Evolutionary conservation across 2,797 vertebrate genomes (phyloP), one percentile per base, ranked within the genome.

Genomic region (Hemibagrus guttatus): DNA sequence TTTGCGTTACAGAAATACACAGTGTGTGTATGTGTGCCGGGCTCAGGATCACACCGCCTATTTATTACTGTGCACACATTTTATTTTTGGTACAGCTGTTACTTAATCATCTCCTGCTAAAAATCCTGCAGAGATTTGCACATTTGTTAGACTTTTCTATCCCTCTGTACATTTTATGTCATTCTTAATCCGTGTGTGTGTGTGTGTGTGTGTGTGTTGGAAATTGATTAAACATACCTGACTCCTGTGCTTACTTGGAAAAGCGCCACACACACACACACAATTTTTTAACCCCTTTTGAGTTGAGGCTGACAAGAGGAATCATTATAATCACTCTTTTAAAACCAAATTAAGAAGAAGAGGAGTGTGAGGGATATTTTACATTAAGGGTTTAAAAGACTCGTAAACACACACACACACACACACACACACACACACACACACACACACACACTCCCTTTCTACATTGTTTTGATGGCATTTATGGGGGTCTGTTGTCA

Each of bases 21-120:
- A 64, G 11, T 9, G 64, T 39, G 17, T 69, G 21, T 49, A 11
- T 3, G 59, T 12, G 58, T 16, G 79, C 1, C 16, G 79, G 59
- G 61, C 39, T 64, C 26, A 2, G 59, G 80, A 81, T 81, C 80
- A 66, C 80, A 46, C 79, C 23, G 79, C 39, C 59, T 81, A 81
- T 81, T 81, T 81, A 81, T 81, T 81, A 26, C 80, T 52, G 61
- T 49, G 80, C 59, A 64, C 59, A 81, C 80, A 13, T 66, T 81
- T 81, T 81, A 81, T 81, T 66, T 81, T 81, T 81, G 59, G 80
- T 81, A 49, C 80, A 81, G 80, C 80, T 81, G 80, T 66, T 81
- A 81, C 80, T 81, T 81, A 81, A 81, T 81, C 61, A 81, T 81
- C 80, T 49, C 39, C 80, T 49, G 80, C 42, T 63, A 46, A 17